Conservation (phyloP, 2,888 invertebrate species). For the Crematogaster levior region DNA sequence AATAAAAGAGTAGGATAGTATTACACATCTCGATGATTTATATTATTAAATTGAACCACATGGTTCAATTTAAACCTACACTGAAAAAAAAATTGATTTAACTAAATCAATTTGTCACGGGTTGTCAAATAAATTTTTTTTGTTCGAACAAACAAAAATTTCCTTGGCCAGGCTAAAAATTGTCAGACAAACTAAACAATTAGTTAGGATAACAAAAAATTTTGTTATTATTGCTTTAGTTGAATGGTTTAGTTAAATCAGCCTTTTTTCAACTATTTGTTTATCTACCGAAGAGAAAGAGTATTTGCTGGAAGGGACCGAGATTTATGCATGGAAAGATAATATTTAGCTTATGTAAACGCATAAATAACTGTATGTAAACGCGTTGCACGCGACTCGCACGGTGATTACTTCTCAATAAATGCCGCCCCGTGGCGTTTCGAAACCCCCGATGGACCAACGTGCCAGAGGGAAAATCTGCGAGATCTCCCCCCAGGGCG, state of each 20-base stretch:
- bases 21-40: not conserved
- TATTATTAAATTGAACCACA: not conserved
- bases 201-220: too few species aligned
- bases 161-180: too few species aligned
- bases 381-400: constrained; percentile 6
- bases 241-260: too few species aligned
- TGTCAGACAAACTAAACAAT: too few species aligned
- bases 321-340: not conserved
- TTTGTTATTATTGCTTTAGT: too few species aligned
- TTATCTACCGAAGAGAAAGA: not conserved
- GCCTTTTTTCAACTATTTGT: not conserved
- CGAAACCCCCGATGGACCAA: not conserved
- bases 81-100: too few species aligned
- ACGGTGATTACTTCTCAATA: constrained; percentile 39
- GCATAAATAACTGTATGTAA: constrained; percentile 12
- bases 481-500: constrained; percentile 54
- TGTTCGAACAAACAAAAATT: too few species aligned
- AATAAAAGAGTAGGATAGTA: not conserved
- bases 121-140: too few species aligned
- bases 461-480: constrained; percentile 60
- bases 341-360: constrained; percentile 18
- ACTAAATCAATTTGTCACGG: too few species aligned
- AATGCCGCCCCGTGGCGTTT: constrained; percentile 3
- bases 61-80: too few species aligned
- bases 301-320: not conserved